phyloP scores from a whole-genome alignment of 2,113 vertebrate genomes.

The Cisticola juncidis region DNA sequence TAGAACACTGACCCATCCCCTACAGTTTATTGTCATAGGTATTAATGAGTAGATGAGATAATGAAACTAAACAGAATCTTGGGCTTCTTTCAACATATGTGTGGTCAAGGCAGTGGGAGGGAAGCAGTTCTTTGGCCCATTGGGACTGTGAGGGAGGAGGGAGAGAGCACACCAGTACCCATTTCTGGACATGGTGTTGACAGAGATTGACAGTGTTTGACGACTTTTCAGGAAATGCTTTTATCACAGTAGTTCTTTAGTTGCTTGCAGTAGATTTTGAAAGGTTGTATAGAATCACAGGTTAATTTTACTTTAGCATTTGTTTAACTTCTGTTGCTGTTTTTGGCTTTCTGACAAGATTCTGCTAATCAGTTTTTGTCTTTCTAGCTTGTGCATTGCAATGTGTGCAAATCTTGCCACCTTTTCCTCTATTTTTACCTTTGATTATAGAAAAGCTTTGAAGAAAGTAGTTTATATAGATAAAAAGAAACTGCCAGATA shows the following conservation, averaged over 20 bases:
- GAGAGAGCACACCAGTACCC: background rate
- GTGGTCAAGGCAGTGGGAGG: constrained; percentile 56
- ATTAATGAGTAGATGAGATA: background rate
- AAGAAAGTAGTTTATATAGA: background rate
- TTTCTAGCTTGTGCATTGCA: background rate
- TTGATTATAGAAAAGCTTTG: background rate
- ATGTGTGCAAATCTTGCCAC: background rate
- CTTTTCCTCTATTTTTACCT: background rate
- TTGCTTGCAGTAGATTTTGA: constrained; percentile 14
- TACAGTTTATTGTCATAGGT: background rate
- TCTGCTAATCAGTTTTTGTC: constrained; percentile 39
- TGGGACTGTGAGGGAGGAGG: constrained; percentile 6
- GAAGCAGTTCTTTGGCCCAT: constrained; percentile 1
- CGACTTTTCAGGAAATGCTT: constrained; percentile 24
- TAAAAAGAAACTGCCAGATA: background rate
- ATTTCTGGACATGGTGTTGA: constrained; percentile 55
- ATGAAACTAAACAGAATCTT: background rate
- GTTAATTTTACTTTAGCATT: constrained; percentile 48
- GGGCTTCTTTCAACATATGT: constrained; percentile 42
- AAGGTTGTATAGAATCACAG: background rate
- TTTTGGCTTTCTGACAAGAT: constrained; percentile 59
- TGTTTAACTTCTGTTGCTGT: constrained; percentile 25
- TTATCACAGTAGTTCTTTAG: background rate
- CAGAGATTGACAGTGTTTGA: constrained; percentile 60
- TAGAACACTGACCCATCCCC: background rate